Evolutionary conservation across 2,797 vertebrate genomes (phyloP).

Genomic region (Sebastes glaucus): DNA sequence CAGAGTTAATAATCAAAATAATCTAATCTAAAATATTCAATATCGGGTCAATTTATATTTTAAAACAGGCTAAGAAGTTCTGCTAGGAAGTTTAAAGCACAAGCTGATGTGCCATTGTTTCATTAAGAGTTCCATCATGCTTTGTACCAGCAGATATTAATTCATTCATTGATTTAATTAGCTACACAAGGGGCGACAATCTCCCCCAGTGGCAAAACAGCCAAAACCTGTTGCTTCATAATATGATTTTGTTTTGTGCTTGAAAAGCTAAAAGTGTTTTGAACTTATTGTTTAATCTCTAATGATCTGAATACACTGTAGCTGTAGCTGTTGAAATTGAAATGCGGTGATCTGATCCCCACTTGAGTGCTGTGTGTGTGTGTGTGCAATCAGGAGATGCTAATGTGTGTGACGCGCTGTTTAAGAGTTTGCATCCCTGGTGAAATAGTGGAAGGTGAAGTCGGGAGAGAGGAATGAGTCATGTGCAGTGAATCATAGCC

Average conservation of each 20-base stretch:
- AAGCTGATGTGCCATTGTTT: not conserved
- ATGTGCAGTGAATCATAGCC: conserved; percentile 80
- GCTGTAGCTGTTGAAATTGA: conserved; percentile 22
- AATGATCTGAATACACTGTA: conserved; percentile 7
- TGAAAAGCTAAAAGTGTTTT: not conserved
- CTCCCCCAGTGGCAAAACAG: not conserved
- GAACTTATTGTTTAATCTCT: conserved; percentile 15
- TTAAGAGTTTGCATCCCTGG: conserved; percentile 65
- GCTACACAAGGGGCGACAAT: not conserved
- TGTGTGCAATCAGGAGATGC: conserved; percentile 47
- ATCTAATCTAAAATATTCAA: not conserved
- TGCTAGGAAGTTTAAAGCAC: not conserved
- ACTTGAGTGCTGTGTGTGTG: not conserved
- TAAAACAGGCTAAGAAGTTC: not conserved
- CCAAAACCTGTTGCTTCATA: conserved; percentile 8
- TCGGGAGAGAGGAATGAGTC: conserved; percentile 76
- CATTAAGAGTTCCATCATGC: not conserved
- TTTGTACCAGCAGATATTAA: not conserved
- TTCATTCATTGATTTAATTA: not conserved
- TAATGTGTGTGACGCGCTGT: conserved; percentile 59
- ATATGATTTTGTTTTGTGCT: not conserved
- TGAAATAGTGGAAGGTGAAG: conserved; percentile 66
- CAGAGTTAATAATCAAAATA: no score
- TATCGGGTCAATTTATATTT: not conserved
- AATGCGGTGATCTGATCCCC: conserved; percentile 28